These are phyloP conservation scores for Mustela lutreola DNA, from an alignment of 2,113 vertebrate species.

Conservation along the genomic window DNA sequence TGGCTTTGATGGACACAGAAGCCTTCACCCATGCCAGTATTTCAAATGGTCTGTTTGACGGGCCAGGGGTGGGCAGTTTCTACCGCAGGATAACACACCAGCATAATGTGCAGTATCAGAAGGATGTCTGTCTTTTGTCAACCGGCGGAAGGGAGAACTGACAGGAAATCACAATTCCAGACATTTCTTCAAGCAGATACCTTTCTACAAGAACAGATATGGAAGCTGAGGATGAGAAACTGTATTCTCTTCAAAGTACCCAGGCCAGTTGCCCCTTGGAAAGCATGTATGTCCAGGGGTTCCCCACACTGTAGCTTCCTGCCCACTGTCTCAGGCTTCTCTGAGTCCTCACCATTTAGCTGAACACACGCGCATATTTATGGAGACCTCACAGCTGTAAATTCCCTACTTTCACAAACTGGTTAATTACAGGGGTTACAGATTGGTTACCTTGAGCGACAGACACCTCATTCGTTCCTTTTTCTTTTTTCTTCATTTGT, in stretches of 20 bases:
- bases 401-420: not conserved
- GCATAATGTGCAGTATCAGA: not conserved
- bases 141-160: not conserved
- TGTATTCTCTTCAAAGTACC: not conserved
- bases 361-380: not conserved
- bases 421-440: not conserved
- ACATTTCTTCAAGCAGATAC: not conserved
- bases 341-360: not conserved
- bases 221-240: not conserved
- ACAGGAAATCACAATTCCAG: not conserved
- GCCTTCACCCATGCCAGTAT: rapidly evolving
- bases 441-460: not conserved
- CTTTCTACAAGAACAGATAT: not conserved
- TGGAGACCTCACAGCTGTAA: not conserved
- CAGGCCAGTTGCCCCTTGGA: not conserved
- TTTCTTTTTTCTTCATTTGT: not conserved
- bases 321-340: not conserved
- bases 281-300: not conserved
- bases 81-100: not conserved
- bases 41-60: not conserved
- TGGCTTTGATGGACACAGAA: too few relatives aligned
- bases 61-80: not conserved
- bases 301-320: not conserved
- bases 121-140: not conserved
- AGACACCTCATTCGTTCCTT: not conserved